Conservation (phyloP, 1,140 invertebrate species). For the Magallana gigas region DNA sequence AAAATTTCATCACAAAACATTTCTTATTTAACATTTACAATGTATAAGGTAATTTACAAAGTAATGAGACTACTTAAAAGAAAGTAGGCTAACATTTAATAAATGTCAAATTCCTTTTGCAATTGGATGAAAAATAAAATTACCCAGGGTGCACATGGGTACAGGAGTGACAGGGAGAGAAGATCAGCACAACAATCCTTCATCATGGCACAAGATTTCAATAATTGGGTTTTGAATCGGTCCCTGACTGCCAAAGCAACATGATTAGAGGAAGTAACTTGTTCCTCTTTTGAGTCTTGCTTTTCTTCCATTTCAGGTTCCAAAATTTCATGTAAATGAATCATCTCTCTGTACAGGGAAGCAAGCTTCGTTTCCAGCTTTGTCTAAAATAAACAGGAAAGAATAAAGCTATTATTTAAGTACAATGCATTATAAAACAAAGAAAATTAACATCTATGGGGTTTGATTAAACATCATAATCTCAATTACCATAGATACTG, state of each 20-base stretch:
- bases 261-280: slow-evolving; percentile 58
- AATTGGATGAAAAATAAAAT: not conserved
- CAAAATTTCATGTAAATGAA: slow-evolving; percentile 61
- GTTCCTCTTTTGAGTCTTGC: slow-evolving; percentile 14
- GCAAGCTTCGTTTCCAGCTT: slow-evolving; percentile 73
- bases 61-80: too few relatives aligned
- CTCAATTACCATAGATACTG: too few relatives aligned
- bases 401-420: too few relatives aligned
- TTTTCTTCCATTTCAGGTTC: slow-evolving; percentile 21
- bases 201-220: slow-evolving; percentile 66
- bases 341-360: slow-evolving; percentile 69
- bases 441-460: not conserved
- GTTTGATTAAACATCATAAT: too few relatives aligned
- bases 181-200: slow-evolving; percentile 70
- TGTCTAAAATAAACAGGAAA: slow-evolving; percentile 60
- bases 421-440: not conserved
- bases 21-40: too few relatives aligned
- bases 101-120: too few relatives aligned
- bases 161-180: slow-evolving; percentile 68
- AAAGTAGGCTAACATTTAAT: too few relatives aligned
- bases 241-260: slow-evolving; percentile 64
- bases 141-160: slow-evolving; percentile 75
- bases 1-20: too few relatives aligned
- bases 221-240: slow-evolving; percentile 59
- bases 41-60: too few relatives aligned